Evolutionary conservation across 1,140 invertebrate species (phyloP).

Genomic region (Marisa cornuarietis): DNA sequence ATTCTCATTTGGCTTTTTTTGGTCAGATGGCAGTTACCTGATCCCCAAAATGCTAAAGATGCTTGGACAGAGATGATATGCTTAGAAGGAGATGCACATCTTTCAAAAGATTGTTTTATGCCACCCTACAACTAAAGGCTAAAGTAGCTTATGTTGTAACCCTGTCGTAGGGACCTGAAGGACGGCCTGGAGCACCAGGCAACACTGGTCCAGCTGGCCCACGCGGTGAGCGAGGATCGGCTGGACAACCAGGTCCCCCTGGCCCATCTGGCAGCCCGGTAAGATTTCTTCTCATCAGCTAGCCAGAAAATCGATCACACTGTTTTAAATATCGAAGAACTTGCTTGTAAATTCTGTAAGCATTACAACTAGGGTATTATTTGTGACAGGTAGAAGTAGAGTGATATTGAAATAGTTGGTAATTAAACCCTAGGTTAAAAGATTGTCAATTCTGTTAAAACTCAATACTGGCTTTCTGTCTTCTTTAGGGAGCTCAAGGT

Average conservation of each 20-base stretch:
- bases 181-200: slow-evolving; percentile 22
- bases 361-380: background rate
- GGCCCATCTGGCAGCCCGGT: slow-evolving; percentile 33
- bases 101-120: background rate
- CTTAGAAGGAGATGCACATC: too few species aligned
- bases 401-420: too few species aligned
- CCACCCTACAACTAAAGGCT: background rate
- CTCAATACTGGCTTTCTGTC: background rate
- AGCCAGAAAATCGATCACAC: background rate
- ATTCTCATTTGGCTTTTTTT: too few species aligned
- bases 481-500: slow-evolving; percentile 39
- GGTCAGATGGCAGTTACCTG: too few species aligned
- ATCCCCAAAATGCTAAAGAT: too few species aligned
- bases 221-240: slow-evolving; percentile 34
- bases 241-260: slow-evolving; percentile 31
- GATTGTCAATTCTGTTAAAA: background rate
- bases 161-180: background rate
- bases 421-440: background rate
- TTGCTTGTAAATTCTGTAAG: background rate
- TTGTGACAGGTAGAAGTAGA: too few species aligned
- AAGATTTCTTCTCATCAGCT: background rate
- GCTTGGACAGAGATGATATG: too few species aligned
- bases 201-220: slow-evolving; percentile 23
- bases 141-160: background rate
- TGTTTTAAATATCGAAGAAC: background rate